Evolutionary conservation across 2,113 vertebrate species (phyloP).

Genomic region (Urocitellus parryii): DNA sequence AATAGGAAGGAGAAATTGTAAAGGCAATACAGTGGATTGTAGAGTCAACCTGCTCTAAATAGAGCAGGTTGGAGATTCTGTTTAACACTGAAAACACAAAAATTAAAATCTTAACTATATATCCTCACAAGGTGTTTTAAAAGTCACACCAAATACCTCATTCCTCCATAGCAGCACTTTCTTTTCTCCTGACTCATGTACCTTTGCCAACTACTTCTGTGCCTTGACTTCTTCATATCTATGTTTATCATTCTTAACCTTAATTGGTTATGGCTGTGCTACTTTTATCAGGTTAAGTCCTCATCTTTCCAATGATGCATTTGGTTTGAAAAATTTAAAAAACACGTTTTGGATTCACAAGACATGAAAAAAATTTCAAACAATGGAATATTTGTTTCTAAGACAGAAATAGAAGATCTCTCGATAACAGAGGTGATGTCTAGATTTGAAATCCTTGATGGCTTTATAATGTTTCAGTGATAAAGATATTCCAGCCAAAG

Average conservation of each 20-base stretch:
- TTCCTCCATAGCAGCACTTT: background rate
- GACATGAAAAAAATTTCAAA: background rate
- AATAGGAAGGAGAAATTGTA: background rate
- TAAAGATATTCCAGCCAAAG: background rate
- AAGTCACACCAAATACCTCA: background rate
- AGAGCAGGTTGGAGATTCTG: background rate
- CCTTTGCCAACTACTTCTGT: background rate
- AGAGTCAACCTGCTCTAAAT: background rate
- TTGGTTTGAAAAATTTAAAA: background rate
- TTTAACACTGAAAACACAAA: background rate
- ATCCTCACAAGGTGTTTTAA: background rate
- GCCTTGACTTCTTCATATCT: background rate
- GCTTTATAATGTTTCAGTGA: background rate
- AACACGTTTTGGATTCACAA: background rate
- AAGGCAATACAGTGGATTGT: background rate
- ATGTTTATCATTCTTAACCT: background rate
- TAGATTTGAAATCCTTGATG: background rate
- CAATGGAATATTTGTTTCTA: background rate
- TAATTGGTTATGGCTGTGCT: background rate
- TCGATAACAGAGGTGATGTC: no score
- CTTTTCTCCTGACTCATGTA: background rate
- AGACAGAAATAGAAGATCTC: background rate
- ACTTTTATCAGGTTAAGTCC: background rate
- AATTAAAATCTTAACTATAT: background rate
- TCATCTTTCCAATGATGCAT: background rate